A percentile compares a stretch with the other conserved stretches of the same genome.
Conservation (phyloP, 2,113 vertebrate genomes). For the Tonatia bakeri region DNA sequence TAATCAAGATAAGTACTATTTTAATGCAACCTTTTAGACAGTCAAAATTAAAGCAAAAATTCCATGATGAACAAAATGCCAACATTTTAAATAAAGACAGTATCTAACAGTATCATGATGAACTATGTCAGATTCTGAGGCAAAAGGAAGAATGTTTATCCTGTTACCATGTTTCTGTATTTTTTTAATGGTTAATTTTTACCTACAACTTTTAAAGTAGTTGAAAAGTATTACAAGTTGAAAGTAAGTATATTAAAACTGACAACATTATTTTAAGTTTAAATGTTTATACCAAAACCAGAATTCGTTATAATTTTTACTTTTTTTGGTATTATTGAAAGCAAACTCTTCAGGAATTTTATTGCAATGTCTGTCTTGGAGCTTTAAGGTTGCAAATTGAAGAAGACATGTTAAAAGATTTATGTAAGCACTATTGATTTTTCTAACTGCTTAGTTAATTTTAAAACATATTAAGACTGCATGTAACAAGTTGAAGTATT, state of each 20-base stretch:
- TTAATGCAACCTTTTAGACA: background rate
- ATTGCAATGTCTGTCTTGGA: background rate
- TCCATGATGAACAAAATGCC: background rate
- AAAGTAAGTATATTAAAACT: background rate
- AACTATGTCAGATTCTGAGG: background rate
- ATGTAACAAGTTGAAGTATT: slow-evolving; percentile 22
- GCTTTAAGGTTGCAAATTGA: background rate
- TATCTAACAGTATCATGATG: background rate
- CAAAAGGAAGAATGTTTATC: background rate
- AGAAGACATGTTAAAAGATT: background rate
- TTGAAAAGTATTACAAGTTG: background rate
- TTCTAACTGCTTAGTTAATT: background rate
- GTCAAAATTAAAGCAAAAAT: background rate
- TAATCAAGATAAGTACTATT: background rate
- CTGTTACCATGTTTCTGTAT: background rate
- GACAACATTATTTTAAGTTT: background rate
- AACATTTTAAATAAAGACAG: background rate
- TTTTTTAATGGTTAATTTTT: background rate
- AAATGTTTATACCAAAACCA: background rate
- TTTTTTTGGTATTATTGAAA: background rate
- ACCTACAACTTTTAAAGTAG: background rate
- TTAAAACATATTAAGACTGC: slow-evolving; percentile 14
- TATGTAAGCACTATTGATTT: background rate
- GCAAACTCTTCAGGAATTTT: background rate
- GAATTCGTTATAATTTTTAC: background rate